A percentile compares a stretch with the other conserved stretches of the same genome.
These are phyloP conservation scores for Acholoe squamosa DNA, from an alignment of 2,888 invertebrate genomes.

Conservation along the genomic window DNA sequence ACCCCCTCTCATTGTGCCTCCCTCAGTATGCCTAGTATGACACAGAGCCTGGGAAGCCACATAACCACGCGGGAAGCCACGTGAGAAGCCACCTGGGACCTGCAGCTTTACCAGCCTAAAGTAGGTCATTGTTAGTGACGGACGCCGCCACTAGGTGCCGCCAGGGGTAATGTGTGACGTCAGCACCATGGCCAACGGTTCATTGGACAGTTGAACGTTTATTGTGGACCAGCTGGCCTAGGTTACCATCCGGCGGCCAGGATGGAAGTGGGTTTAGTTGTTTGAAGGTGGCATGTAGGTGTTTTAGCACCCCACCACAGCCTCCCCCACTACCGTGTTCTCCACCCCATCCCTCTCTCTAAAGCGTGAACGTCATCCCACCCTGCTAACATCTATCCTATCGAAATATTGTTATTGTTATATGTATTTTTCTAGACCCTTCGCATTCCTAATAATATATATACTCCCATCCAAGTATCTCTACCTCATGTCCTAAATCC, in stretches of 20 bases:
- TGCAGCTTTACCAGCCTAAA: not conserved
- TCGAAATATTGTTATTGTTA: too few relatives aligned
- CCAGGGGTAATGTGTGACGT: not conserved
- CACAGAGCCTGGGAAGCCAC: not conserved
- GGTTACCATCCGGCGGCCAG: not conserved
- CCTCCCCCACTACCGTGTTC: too few relatives aligned
- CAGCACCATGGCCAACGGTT: not conserved
- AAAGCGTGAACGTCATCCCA: too few relatives aligned
- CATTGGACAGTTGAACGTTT: not conserved
- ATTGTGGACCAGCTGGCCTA: not conserved
- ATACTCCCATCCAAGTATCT: too few relatives aligned
- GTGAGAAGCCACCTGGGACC: constrained; percentile 1
- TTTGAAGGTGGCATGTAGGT: not conserved
- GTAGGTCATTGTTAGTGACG: not conserved
- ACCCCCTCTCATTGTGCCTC: not conserved
- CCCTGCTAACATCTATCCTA: too few relatives aligned
- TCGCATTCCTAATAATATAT: too few relatives aligned
- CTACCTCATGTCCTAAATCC: too few relatives aligned
- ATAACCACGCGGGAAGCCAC: constrained; percentile 14
- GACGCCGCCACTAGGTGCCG: not conserved
- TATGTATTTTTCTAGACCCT: too few relatives aligned
- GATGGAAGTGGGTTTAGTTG: not conserved
- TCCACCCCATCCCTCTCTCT: not conserved
- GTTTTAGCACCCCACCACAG: too few relatives aligned
- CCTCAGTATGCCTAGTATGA: not conserved